Base-by-base conservation (phyloP, 2,888 invertebrate genomes). In the Sisyra terminalis region DNA sequence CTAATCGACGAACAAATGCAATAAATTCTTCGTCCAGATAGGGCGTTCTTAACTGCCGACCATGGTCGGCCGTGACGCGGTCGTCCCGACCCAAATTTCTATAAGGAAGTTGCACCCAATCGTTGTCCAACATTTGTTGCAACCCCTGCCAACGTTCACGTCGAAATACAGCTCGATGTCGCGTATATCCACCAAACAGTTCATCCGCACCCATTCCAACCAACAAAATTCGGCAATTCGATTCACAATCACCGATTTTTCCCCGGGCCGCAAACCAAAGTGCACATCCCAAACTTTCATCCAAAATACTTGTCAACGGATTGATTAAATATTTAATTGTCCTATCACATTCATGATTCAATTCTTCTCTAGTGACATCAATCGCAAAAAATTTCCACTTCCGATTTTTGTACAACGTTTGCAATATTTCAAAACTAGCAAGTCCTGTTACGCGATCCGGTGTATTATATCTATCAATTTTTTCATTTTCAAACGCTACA, bases 141-240 rank as follows among this genome's bases (percentile, higher is more conserved):
- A 82, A 60, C 8, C 66, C 71, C 15, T 52, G 37, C 69, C 66
- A 71, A 52, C 66, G 68, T 49, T 58, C 59, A 11, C 73, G 70
- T 52, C 66, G 72, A 45, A 73, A 75, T 3, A 75, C 75, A 50
- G 77, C 81, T 52, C 90, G 71, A 57, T 97, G 94, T 46, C 92
- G 72, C 29, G 79, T 78, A 57, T 97, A 97, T 2, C 97, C 97
- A 39, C 89, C 94, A 57, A 97, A 83, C 47, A 96, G 70, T 65
- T 98, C 98, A 69, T 98, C 98, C 1, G 97, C 96, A 6, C 97
- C 97, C 67, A 89, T 89, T 29, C 97, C 97, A 51, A 86, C 65
- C 49, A 94, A 60, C 46, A 92, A 62, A 14, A 90, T 71, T 84
- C 85, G 50, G 14, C 59, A 56, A 34, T 15, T 39, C 13, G 37